Base-by-base conservation (phyloP, 2,888 invertebrate genomes). In the Willowsia nigromaculata region DNA sequence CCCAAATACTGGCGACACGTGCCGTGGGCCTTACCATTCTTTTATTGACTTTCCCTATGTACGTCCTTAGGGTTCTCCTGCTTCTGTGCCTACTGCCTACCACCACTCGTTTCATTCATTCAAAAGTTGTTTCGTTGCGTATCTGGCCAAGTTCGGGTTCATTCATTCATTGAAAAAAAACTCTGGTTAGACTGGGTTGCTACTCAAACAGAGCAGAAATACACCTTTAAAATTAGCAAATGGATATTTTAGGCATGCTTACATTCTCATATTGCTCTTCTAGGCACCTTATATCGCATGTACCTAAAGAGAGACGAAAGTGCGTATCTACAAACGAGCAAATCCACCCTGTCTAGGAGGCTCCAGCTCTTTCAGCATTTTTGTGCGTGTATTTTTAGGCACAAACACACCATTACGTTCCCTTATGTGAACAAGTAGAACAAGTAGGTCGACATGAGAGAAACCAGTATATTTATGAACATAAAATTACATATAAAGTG, bases 21-120 rank as follows among this genome's bases (percentile, higher is more conserved):
- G 88, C 88, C 88, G 88, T 88, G 88, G 88, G 88, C 88, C 83
- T 88, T 88, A 82, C 88, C 88, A 88, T 88, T 82, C 83, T 62
- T 82, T 82, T 88, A 88, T 88, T 88, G 88, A 88, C 88, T 88
- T 88, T 88, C 76, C 82, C 83, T 74, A 56, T 87, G 87, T 88
- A 88, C 88, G 82, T 83, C 88, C 83, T 68, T 59, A 74, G 83
- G 88, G 82, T 18, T 33, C 81, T 80, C 74, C 82, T 65, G 40
- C 68, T 74, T 76, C 59, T 83, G 25, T 74, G 47, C 65, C 68
- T 76, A 30, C n/a, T n/a, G n/a, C n/a, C n/a, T n/a, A n/a, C n/a
- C n/a, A n/a, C 71, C 71, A 50, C 37, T 68, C 27, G 37, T 78
- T 76, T 80, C 87, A 82, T 88, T 88, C 88, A 88, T 83, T 83